phyloP scores from a whole-genome alignment of 2,888 invertebrate species.

The Cyclophora punctaria region DNA sequence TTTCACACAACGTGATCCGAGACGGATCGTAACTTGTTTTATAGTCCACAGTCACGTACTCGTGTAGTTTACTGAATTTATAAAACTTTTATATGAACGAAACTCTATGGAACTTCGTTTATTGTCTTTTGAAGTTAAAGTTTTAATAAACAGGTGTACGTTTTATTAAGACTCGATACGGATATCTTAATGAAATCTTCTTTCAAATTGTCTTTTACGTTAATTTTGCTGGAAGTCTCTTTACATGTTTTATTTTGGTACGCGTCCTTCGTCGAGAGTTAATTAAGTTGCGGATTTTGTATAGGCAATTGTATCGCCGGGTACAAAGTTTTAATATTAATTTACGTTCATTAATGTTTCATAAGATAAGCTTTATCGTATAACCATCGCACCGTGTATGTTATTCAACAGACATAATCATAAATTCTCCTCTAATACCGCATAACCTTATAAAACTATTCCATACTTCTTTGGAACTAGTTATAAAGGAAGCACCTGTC shows the following conservation, averaged over 20 bases:
- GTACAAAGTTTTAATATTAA: too few relatives aligned
- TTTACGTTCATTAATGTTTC: too few relatives aligned
- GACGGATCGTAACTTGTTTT: slow-evolving; percentile 33
- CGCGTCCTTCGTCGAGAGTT: neutral
- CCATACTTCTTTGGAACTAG: slow-evolving; percentile 16
- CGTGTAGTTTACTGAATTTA: neutral
- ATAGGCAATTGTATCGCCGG: too few relatives aligned
- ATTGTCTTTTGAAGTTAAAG: neutral
- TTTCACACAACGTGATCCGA: slow-evolving; percentile 46
- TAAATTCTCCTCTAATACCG: slow-evolving; percentile 2
- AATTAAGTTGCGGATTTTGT: too few relatives aligned
- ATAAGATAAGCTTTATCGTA: too few relatives aligned
- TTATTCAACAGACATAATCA: neutral
- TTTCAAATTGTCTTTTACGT: too few relatives aligned
- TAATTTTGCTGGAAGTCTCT: too few relatives aligned
- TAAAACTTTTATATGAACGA: neutral
- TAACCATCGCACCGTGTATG: too few relatives aligned
- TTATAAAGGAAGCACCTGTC: slow-evolving; percentile 44
- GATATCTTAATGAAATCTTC: neutral
- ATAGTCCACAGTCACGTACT: slow-evolving; percentile 39
- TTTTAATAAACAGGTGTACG: neutral
- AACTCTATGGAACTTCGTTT: neutral
- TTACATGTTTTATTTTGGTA: too few relatives aligned
- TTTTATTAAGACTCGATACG: neutral
- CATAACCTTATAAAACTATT: slow-evolving; percentile 3